A percentile compares a stretch with the other conserved stretches of the same genome.
phyloP scores from a whole-genome alignment of 2,888 invertebrate genomes.

The Drosophila picticornis region DNA sequence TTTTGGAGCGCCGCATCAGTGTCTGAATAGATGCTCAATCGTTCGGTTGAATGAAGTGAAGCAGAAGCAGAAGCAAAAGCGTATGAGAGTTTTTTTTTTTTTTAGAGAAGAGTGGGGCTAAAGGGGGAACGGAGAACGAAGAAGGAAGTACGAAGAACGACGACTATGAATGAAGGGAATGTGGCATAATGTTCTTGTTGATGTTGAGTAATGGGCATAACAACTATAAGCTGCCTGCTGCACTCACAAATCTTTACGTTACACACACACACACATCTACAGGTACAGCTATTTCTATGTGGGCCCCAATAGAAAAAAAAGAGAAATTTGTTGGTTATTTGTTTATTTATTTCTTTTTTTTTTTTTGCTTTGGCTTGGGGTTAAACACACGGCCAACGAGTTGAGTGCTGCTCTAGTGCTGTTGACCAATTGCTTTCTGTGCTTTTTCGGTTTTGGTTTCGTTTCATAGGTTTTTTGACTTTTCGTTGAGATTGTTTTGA shows the following conservation, averaged over 20 bases:
- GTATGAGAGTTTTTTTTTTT: constrained; percentile 46
- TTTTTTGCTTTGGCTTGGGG: constrained; percentile 46
- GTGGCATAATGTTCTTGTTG: constrained; percentile 79
- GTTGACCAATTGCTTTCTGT: constrained; percentile 35
- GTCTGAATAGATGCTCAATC: constrained; percentile 77
- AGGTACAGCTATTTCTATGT: constrained; percentile 48
- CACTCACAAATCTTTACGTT: constrained; percentile 47
- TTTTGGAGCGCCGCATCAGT: constrained; percentile 61
- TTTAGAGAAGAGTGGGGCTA: constrained; percentile 4
- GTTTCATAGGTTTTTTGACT: constrained; percentile 55
- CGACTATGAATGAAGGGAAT: constrained; percentile 61
- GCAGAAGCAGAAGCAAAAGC: constrained; percentile 53
- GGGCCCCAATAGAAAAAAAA: constrained; percentile 50
- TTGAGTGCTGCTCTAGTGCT: constrained; percentile 50
- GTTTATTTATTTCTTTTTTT: constrained; percentile 47
- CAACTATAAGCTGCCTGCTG: constrained; percentile 74
- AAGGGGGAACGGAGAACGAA: background rate
- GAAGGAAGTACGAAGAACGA: constrained; percentile 5
- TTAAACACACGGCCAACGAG: constrained; percentile 52
- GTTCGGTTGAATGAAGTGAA: constrained; percentile 77
- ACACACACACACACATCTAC: constrained; percentile 24
- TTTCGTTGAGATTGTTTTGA: constrained; percentile 68
- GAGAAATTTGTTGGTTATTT: constrained; percentile 73
- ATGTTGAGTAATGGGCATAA: constrained; percentile 79
- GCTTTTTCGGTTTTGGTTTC: constrained; percentile 47